phyloP scores from a whole-genome alignment of 2,888 invertebrate species.

The Hypena proboscidalis region DNA sequence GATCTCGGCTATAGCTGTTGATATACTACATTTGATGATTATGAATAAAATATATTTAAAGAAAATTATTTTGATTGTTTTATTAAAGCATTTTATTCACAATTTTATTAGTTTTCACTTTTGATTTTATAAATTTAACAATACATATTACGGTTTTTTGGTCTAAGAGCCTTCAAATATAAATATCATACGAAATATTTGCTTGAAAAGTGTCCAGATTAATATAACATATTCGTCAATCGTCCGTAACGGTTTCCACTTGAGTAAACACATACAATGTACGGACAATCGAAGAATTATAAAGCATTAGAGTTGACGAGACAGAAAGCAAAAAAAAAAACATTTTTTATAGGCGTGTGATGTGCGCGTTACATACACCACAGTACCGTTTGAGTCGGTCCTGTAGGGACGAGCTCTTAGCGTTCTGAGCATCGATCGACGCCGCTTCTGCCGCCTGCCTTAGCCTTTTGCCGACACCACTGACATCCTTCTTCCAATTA shows the following conservation, averaged over 20 bases:
- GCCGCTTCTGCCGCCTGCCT: conserved; percentile 71
- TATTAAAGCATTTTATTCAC: too few relatives aligned
- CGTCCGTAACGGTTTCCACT: not conserved
- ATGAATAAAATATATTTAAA: too few relatives aligned
- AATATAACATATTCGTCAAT: conserved; percentile 1
- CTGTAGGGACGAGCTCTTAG: conserved; percentile 60
- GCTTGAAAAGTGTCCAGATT: too few relatives aligned
- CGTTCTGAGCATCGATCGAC: conserved; percentile 57
- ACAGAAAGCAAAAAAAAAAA: conserved; percentile 34
- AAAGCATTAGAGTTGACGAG: conserved; percentile 47
- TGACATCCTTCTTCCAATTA: conserved; percentile 68
- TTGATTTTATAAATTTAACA: too few relatives aligned
- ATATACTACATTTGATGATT: too few relatives aligned
- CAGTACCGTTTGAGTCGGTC: conserved; percentile 78
- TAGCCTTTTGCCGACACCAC: conserved; percentile 68
- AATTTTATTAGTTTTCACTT: too few relatives aligned
- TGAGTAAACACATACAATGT: conserved; percentile 1
- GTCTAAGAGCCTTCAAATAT: too few relatives aligned
- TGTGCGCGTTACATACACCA: conserved; percentile 34
- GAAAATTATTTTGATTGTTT: too few relatives aligned
- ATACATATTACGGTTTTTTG: too few relatives aligned
- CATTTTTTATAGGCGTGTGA: conserved; percentile 24
- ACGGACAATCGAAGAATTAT: conserved; percentile 2
- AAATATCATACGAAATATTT: too few relatives aligned
- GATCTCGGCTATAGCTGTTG: too few relatives aligned